Evolutionary conservation across 2,888 invertebrate species (phyloP).

Genomic region (Acanthosepion pharaonis): DNA sequence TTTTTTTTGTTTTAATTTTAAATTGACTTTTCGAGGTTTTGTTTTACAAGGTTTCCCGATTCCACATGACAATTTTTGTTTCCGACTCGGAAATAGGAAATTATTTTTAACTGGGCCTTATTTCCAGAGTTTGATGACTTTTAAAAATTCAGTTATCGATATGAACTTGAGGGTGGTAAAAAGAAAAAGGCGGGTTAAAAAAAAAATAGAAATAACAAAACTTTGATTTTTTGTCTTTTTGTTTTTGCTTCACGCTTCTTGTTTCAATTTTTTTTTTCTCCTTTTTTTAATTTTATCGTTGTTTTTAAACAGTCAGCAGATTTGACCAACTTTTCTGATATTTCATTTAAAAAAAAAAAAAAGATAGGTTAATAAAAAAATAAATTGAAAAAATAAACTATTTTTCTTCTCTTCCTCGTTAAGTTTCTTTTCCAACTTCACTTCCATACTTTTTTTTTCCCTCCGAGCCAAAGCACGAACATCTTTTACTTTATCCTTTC

Average conservation of each 20-base stretch:
- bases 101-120: too few species aligned
- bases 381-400: not conserved
- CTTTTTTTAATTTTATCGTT: too few species aligned
- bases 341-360: not conserved
- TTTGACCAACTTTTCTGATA: not conserved
- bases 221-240: not conserved
- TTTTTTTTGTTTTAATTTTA: too few species aligned
- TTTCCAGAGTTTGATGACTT: too few species aligned
- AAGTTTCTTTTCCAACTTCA: too few species aligned
- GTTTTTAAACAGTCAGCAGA: not conserved
- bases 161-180: too few species aligned
- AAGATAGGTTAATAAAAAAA: not conserved
- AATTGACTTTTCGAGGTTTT: too few species aligned
- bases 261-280: too few species aligned
- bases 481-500: not conserved
- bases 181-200: not conserved
- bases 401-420: not conserved
- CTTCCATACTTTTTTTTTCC: not conserved
- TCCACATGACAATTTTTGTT: too few species aligned
- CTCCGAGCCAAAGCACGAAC: not conserved
- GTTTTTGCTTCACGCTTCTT: not conserved
- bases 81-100: too few species aligned
- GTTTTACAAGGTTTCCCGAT: too few species aligned
- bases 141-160: too few species aligned
- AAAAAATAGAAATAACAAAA: not conserved